phyloP scores from a whole-genome alignment of 1,140 invertebrate genomes.

The Carposina sasakii region DNA sequence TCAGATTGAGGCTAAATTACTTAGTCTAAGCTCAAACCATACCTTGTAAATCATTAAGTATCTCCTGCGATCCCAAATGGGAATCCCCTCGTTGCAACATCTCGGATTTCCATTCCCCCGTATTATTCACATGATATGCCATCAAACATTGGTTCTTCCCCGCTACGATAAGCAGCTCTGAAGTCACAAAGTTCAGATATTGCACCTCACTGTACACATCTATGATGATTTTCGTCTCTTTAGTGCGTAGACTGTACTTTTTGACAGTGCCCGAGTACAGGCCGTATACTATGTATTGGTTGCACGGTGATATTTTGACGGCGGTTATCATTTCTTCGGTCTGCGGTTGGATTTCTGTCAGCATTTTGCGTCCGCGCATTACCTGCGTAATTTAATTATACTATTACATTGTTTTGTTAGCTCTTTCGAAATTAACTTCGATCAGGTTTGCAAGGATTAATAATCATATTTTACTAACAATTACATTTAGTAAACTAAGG shows the following conservation, averaged over 20 bases:
- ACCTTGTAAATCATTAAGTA: slow-evolving; percentile 58
- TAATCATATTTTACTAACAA: too few relatives aligned
- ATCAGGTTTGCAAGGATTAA: too few relatives aligned
- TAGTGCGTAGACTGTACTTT: slow-evolving; percentile 41
- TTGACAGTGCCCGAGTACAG: slow-evolving; percentile 43
- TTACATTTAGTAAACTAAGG: too few relatives aligned
- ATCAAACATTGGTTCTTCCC: slow-evolving; percentile 52
- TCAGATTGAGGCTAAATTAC: too few relatives aligned
- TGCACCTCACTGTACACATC: slow-evolving; percentile 47
- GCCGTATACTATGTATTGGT: slow-evolving; percentile 56
- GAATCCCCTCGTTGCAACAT: slow-evolving; percentile 53
- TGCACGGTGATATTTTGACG: slow-evolving; percentile 57
- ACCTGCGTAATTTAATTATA: slow-evolving; percentile 35
- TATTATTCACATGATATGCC: slow-evolving; percentile 36
- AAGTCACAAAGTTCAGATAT: slow-evolving; percentile 47
- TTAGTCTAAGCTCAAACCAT: slow-evolving; percentile 7
- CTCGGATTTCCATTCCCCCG: slow-evolving; percentile 41
- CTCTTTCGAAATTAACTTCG: too few relatives aligned
- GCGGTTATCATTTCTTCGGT: slow-evolving; percentile 43
- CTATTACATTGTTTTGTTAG: too few relatives aligned
- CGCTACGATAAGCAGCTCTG: slow-evolving; percentile 43
- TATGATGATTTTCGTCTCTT: slow-evolving; percentile 45
- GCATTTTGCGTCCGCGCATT: slow-evolving; percentile 52
- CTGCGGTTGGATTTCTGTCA: slow-evolving; percentile 49
- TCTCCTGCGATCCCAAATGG: slow-evolving; percentile 54